phyloP scores from a whole-genome alignment of 2,797 vertebrate genomes.

The Benthosema pterotum region DNA sequence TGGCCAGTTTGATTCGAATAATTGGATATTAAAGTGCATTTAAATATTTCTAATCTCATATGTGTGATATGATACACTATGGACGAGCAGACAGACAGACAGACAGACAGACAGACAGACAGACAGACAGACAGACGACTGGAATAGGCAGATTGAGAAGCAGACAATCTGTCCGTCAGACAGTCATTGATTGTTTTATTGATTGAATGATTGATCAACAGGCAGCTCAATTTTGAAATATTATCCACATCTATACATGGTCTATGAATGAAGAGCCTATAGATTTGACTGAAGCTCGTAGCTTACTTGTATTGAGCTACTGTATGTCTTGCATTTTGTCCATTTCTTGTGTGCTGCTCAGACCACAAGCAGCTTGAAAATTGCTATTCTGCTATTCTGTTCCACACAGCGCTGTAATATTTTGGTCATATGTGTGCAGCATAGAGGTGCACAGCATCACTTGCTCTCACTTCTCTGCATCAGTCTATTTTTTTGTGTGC shows the following conservation, averaged over 20 bases:
- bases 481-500: constrained; percentile 52
- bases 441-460: constrained; percentile 65
- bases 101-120: neutral
- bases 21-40: neutral
- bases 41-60: neutral
- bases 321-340: neutral
- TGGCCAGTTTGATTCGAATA: too few species aligned
- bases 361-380: neutral
- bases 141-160: constrained; percentile 36
- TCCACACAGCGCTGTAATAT: constrained; percentile 47
- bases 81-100: neutral
- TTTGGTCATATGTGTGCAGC: constrained; percentile 34
- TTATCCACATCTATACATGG: constrained; percentile 40
- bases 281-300: constrained; percentile 10
- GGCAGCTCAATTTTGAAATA: constrained; percentile 47
- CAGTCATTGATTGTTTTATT: constrained; percentile 55
- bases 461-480: constrained; percentile 58
- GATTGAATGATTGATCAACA: constrained; percentile 57
- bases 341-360: neutral
- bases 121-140: neutral
- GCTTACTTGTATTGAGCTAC: neutral
- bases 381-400: constrained; percentile 8
- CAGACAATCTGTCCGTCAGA: constrained; percentile 46
- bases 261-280: constrained; percentile 9
- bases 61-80: too few species aligned